A percentile compares a stretch with the other conserved stretches of the same genome.
Evolutionary conservation across 1,140 invertebrate species (phyloP).

Genomic region (Euura lappo): DNA sequence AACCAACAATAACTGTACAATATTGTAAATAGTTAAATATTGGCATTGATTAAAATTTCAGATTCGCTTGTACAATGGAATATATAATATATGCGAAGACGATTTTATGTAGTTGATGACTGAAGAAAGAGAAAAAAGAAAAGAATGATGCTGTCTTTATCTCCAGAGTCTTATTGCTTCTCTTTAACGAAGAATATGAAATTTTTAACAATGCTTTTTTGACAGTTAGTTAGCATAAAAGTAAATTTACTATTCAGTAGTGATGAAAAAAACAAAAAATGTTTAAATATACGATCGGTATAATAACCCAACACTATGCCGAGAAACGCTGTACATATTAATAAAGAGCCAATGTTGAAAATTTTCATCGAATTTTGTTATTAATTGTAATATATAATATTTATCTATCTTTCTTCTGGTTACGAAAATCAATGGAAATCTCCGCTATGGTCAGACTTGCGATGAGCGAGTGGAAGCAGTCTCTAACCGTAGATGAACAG

Average conservation of each 20-base stretch:
- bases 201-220: not conserved
- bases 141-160: no score
- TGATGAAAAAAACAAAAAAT: not conserved
- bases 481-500: no score
- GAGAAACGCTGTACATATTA: not conserved
- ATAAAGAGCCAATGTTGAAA: no score
- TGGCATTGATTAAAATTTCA: not conserved
- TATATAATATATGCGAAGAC: no score
- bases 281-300: not conserved
- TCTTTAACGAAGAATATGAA: not conserved
- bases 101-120: no score
- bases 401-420: no score
- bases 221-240: not conserved
- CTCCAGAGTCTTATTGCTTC: no score
- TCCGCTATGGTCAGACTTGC: not conserved
- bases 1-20: not conserved
- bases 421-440: not conserved
- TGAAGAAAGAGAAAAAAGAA: no score
- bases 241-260: not conserved
- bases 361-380: no score
- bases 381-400: not conserved
- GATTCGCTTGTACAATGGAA: not conserved
- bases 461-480: no score
- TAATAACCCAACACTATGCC: not conserved
- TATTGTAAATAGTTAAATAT: not conserved